Evolutionary conservation across 2,113 vertebrate species (phyloP).

Genomic region (Poicephalus gulielmi): DNA sequence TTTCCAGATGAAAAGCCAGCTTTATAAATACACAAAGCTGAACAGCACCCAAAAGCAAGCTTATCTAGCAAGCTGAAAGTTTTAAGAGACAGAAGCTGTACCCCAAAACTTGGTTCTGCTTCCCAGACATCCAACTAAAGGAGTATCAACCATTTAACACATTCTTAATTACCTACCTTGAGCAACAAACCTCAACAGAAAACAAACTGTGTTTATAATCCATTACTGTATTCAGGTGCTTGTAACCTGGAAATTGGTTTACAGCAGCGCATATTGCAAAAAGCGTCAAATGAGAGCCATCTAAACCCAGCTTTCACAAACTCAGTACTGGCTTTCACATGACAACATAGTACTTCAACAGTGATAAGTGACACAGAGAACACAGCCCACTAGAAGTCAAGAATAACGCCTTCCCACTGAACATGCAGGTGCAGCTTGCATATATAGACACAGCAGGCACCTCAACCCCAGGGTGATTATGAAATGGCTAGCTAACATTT

Average conservation of each 20-base stretch:
- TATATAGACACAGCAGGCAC: rapidly evolving
- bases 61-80: not conserved
- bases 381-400: not conserved
- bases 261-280: not conserved
- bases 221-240: not conserved
- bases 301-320: not conserved
- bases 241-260: not conserved
- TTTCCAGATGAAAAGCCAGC: not conserved
- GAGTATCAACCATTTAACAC: not conserved
- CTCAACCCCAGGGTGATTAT: no score
- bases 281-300: not conserved
- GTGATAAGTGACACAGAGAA: not conserved
- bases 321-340: not conserved
- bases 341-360: not conserved
- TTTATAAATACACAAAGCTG: not conserved
- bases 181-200: not conserved
- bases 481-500: not conserved
- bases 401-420: not conserved
- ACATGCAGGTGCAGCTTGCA: not conserved
- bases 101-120: not conserved
- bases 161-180: not conserved
- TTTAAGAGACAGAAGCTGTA: not conserved
- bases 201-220: not conserved
- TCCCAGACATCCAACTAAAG: not conserved
- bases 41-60: not conserved